Base-by-base conservation (phyloP, 2,797 vertebrate species). In the Chelmon rostratus region DNA sequence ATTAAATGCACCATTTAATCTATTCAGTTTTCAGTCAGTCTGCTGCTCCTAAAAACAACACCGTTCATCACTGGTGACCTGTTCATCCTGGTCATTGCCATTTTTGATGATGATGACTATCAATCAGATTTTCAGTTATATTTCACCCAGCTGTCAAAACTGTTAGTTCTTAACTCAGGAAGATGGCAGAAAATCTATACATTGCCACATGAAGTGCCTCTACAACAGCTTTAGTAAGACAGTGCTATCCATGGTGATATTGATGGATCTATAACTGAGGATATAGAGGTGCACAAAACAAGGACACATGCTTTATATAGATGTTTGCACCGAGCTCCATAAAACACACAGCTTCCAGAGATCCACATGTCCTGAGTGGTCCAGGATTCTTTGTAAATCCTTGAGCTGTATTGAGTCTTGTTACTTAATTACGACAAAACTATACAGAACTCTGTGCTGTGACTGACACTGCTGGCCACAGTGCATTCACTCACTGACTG, bases 1-100 rank as follows among this genome's bases (percentile, higher is more conserved):
- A 94, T 94, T 94, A 94, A 93, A 92, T 91, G 87, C 87, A 85
- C 81, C 89, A 81, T 92, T 93, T 93, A 92, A 94, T 94, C 92
- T 88, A 82, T 76, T 92, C 82, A 25, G 86, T 68, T 86, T 86
- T 70, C 79, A 68, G 64, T 82, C 86, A 63, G 82, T 71, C 53
- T 83, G 74, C 70, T 82, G 79, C 9, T 57, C 73, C 44, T 69
- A 88, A 84, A 88, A 81, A 83, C 58, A 84, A 73, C 68, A 49
- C 13, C 1, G 53, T 76, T 84, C 63, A 75, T 82, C 72, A 78
- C 59, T 12, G 50, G 70, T 80, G 81, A 86, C 73, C 81, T 63
- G 42, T 47, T 67, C 25, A 1, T 70, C 57, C 42, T 11, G 25
- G 23, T 33, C 72, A 76, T 72, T 49, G 11, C 9, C 44, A 19